A percentile compares a stretch with the other conserved stretches of the same genome.
phyloP scores from a whole-genome alignment of 2,888 invertebrate species.

The Lordiphosa andalusiaca region DNA sequence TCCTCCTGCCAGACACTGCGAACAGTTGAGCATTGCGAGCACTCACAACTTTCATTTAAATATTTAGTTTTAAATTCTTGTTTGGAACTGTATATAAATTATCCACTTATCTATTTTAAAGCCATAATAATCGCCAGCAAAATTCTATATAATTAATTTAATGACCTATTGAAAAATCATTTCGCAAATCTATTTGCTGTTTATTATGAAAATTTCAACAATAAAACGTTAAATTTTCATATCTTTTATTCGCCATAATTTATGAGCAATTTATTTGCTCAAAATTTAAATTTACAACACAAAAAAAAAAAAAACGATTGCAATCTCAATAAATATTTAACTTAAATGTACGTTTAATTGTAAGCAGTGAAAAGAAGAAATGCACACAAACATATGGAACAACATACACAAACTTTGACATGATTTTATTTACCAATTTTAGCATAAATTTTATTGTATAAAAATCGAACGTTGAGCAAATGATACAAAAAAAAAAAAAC shows the following conservation, averaged over 20 bases:
- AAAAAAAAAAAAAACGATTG: constrained; percentile 6
- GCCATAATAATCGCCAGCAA: too few species aligned
- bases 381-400: constrained; percentile 15
- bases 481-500: too few species aligned
- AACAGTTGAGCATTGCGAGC: too few species aligned
- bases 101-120: neutral
- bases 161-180: too few species aligned
- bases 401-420: constrained; percentile 48
- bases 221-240: constrained; percentile 18
- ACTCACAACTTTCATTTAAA: too few species aligned
- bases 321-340: constrained; percentile 47
- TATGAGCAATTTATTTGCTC: constrained; percentile 41
- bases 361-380: neutral
- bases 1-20: too few species aligned
- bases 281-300: constrained; percentile 42
- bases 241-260: constrained; percentile 52
- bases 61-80: too few species aligned
- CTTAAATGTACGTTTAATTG: constrained; percentile 47
- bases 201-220: neutral
- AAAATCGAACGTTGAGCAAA: constrained; percentile 30
- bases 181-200: too few species aligned
- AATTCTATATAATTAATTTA: too few species aligned
- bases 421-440: constrained; percentile 66
- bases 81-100: constrained; percentile 37
- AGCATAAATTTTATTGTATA: constrained; percentile 68